These are phyloP conservation scores for Cephonodes hylas DNA, from an alignment of 2,888 invertebrate species.

Conservation along the genomic window DNA sequence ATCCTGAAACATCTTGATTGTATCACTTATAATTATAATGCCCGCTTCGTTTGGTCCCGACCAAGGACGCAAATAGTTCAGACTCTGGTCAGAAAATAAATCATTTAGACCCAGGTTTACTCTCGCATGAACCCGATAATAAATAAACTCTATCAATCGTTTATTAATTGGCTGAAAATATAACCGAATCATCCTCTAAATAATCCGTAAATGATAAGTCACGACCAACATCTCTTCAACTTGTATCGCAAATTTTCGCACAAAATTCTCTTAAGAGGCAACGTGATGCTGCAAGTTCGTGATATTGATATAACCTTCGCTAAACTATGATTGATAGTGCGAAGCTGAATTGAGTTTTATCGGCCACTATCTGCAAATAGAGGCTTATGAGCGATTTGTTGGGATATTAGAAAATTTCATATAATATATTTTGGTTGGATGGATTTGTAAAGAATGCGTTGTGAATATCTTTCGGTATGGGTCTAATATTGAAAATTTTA, in stretches of 20 bases:
- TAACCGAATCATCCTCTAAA: neutral
- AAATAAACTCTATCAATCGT: neutral
- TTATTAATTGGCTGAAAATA: neutral
- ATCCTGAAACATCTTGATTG: too few relatives aligned
- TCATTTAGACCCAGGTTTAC: neutral
- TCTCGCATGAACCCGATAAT: neutral
- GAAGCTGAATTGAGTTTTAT: conserved; percentile 62
- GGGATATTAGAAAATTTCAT: conserved; percentile 56
- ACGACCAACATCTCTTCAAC: conserved; percentile 24
- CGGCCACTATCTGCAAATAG: conserved; percentile 48
- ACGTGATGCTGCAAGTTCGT: conserved; percentile 66
- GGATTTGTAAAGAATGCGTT: neutral
- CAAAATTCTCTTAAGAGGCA: conserved; percentile 59
- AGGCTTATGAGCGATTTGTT: conserved; percentile 63
- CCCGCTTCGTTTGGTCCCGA: too few relatives aligned
- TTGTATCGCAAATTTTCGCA: conserved; percentile 36
- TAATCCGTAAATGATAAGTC: conserved; percentile 11
- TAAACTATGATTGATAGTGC: conserved; percentile 78
- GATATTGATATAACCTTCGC: conserved; percentile 71
- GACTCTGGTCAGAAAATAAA: too few relatives aligned
- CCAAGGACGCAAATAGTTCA: too few relatives aligned
- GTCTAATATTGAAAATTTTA: neutral
- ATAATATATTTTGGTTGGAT: neutral
- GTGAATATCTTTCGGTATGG: neutral
- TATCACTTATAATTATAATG: too few relatives aligned